Evolutionary conservation across 2,888 invertebrate species (phyloP), one percentile per base, ranked within the genome.

Genomic region (Callyntrura guangdongensis): DNA sequence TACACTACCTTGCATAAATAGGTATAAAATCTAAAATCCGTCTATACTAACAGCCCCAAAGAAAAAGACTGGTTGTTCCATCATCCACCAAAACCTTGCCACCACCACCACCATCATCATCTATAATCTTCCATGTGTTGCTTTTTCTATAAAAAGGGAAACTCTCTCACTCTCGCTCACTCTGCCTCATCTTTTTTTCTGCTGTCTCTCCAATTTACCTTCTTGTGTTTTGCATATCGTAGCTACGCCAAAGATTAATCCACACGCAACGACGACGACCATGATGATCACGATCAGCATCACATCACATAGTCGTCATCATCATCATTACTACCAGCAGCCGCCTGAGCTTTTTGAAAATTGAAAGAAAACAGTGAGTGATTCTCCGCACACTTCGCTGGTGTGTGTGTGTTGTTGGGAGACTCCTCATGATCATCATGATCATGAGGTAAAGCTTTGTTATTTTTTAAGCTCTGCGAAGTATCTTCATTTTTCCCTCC

Each of bases 361-460:
- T 89, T 89, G 89, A 89, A 89, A 89, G 89, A 89, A 89, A 89
- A 89, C 89, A 89, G 36, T 67, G 88, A 81, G 36, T 61, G 61
- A 12, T 61, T 12, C 3, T 77, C 22, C 14, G n/a, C n/a, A n/a
- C n/a, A n/a, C n/a, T 53, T 53, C 85, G 53, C n/a, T 27, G 6
- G n/a, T n/a, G n/a, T n/a, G n/a, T 4, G 14, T 53, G 2, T 53
- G 14, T 67, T 12, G 27, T 67, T 11, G 27, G 20, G 9, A 47
- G 74, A n/a, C n/a, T n/a, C n/a, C n/a, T 47, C 74, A 74, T 20
- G 27, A 49, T 87, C 61, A 61, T 36, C 81, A 69, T 17, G n/a
- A 17, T 14, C 61, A 59, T 53, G 53, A 61, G 45, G 81, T 61
- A 61, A 79, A 61, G 61, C 59, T 82, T 82, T 53, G 49, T 72